phyloP scores from a whole-genome alignment of 2,113 vertebrate species.

The Poeciliopsis occidentalis region DNA sequence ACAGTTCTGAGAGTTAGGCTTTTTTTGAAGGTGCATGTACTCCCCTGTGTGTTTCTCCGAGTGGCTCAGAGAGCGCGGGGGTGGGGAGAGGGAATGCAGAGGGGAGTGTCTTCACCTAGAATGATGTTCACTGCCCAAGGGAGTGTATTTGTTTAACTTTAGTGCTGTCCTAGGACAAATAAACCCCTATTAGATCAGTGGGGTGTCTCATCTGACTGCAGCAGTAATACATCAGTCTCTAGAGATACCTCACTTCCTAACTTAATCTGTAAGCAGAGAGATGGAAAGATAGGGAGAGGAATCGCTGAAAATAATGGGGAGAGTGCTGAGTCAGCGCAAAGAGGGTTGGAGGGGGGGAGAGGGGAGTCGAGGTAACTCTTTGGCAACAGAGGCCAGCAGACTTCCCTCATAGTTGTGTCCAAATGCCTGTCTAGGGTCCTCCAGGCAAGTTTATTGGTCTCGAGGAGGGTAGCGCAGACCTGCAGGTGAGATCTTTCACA shows the following conservation, averaged over 20 bases:
- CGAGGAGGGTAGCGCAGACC: slow-evolving; percentile 93
- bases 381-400: slow-evolving; percentile 25
- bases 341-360: not conserved
- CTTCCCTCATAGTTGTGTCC: slow-evolving; percentile 9
- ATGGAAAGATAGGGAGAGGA: slow-evolving; percentile 11
- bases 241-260: slow-evolving; percentile 57
- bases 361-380: slow-evolving; percentile 8
- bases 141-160: slow-evolving; percentile 70
- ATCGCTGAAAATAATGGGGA: slow-evolving; percentile 7
- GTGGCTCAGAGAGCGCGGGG: slow-evolving; percentile 11
- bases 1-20: slow-evolving; percentile 31
- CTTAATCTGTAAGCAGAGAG: slow-evolving; percentile 54
- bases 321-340: slow-evolving; percentile 44
- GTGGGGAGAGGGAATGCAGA: not conserved
- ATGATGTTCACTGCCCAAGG: slow-evolving; percentile 55
- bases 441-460: slow-evolving; percentile 90
- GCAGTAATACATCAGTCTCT: slow-evolving; percentile 59
- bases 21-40: slow-evolving; percentile 19
- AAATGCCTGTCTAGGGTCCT: slow-evolving; percentile 81
- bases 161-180: slow-evolving; percentile 68
- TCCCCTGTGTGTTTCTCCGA: slow-evolving; percentile 35
- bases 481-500: slow-evolving; percentile 85
- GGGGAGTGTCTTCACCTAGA: slow-evolving; percentile 46
- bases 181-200: slow-evolving; percentile 66
- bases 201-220: slow-evolving; percentile 62